phyloP scores from a whole-genome alignment of 2,113 vertebrate species.

The Grallaria varia region DNA sequence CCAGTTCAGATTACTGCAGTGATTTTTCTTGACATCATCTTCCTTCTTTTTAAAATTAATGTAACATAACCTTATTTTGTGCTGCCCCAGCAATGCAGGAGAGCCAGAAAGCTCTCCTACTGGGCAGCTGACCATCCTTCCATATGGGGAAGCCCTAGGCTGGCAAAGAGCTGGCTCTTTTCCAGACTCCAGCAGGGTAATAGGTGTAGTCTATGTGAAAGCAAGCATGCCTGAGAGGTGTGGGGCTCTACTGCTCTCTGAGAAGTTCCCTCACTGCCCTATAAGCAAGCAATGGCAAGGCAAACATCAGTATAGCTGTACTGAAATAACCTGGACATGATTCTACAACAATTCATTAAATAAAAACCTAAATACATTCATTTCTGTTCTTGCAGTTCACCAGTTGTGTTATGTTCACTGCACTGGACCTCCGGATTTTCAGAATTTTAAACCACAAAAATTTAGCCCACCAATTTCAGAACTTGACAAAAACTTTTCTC shows the following conservation, averaged over 20 bases:
- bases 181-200: constrained; percentile 24
- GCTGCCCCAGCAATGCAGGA: constrained; percentile 4
- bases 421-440: neutral
- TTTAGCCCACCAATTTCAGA: neutral
- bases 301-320: neutral
- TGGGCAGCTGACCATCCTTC: constrained; percentile 2
- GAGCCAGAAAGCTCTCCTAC: neutral
- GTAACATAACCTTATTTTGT: constrained; percentile 18
- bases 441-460: neutral
- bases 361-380: neutral
- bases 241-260: neutral
- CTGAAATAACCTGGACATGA: neutral
- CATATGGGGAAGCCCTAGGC: constrained; percentile 34
- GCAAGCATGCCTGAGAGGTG: neutral
- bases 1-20: neutral
- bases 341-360: neutral
- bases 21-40: constrained; percentile 6
- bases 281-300: neutral
- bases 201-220: constrained; percentile 9
- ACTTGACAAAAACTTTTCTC: neutral
- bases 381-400: neutral
- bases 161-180: constrained; percentile 27
- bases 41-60: constrained; percentile 16
- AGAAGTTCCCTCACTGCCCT: neutral
- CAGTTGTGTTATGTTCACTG: neutral